Evolutionary conservation across 2,113 vertebrate genomes (phyloP).

Genomic region (Gopherus flavomarginatus): DNA sequence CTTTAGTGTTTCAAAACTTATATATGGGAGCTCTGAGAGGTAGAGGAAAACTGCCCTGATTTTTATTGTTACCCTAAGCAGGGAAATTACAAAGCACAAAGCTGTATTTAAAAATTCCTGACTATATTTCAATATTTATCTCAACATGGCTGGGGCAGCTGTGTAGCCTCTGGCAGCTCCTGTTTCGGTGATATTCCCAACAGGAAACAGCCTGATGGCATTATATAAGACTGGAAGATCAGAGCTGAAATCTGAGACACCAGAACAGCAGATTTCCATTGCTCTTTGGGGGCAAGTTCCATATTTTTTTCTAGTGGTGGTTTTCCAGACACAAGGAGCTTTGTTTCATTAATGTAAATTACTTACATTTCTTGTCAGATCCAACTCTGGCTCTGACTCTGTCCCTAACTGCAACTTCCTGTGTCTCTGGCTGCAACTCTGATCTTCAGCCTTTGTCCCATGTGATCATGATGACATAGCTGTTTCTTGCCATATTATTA

Average conservation of each 20-base stretch:
- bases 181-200: not conserved
- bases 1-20: not conserved
- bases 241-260: too few relatives aligned
- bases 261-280: not conserved
- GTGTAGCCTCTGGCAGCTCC: not conserved
- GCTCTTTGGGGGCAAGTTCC: not conserved
- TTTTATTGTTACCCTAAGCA: not conserved
- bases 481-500: not conserved
- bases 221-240: not conserved
- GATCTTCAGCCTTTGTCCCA: not conserved
- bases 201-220: not conserved
- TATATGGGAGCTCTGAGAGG: not conserved
- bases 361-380: not conserved
- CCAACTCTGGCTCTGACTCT: not conserved
- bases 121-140: not conserved
- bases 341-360: not conserved
- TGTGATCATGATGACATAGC: not conserved
- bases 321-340: not conserved
- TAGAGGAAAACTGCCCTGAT: not conserved
- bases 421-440: not conserved
- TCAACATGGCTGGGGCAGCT: not conserved
- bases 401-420: not conserved
- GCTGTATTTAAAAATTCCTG: not conserved
- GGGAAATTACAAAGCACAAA: not conserved
- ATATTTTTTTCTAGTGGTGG: not conserved